phyloP scores from a whole-genome alignment of 2,797 vertebrate genomes.

The Chlorospingus semifuscus region DNA sequence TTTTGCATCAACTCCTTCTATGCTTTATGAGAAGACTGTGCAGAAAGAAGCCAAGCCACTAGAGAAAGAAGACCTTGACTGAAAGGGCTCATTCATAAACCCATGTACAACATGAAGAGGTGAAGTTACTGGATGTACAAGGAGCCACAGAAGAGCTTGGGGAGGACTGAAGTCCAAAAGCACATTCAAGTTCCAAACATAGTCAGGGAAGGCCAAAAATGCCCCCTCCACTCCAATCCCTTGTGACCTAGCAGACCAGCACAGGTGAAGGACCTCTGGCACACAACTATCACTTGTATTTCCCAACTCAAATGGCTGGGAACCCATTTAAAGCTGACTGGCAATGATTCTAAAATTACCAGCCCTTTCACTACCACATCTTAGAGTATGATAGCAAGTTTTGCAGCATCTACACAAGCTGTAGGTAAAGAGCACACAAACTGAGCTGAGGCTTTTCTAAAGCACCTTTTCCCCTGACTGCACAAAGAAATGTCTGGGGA shows the following conservation, averaged over 20 bases:
- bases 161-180: neutral
- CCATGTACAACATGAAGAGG: fast-evolving
- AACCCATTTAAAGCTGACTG: neutral
- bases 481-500: neutral
- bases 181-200: neutral
- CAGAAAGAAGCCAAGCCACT: neutral
- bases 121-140: neutral
- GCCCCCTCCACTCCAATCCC: neutral
- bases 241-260: neutral
- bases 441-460: neutral
- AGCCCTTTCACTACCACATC: neutral
- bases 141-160: neutral
- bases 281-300: neutral
- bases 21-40: neutral
- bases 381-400: neutral
- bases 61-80: neutral
- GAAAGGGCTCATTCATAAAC: neutral
- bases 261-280: neutral
- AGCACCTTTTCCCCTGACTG: neutral
- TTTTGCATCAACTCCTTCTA: neutral
- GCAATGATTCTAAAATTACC: neutral
- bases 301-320: neutral
- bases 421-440: neutral
- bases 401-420: neutral
- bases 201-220: neutral